Evolutionary conservation across 2,797 vertebrate genomes (phyloP), one percentile per base, ranked within the genome.

Genomic region (Bovichtus variegatus): DNA sequence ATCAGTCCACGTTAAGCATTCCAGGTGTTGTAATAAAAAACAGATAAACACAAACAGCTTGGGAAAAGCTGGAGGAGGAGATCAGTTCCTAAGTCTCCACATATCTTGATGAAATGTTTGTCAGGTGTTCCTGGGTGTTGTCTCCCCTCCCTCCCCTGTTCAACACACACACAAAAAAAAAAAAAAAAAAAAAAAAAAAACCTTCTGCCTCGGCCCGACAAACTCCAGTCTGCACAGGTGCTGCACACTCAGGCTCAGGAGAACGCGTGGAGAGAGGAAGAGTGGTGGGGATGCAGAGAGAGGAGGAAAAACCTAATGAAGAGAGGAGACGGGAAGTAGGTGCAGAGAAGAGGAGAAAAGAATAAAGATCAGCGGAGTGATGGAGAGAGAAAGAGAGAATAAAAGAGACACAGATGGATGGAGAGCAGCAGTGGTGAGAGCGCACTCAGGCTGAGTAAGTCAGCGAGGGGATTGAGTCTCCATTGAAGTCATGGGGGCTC

Each of bases 1-100:
- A 97, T 97, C 96, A 97, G 96, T 97, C 94, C 96, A 88, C 90
- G 83, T 94, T 94, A 94, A 94, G 94, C 96, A 97, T 97, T 96
- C 96, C 96, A 95, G 94, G 91, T 92, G 89, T 90, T 85, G 78
- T 75, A 78, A 63, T 61, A 43, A 64, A 69, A 85, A 88, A 88
- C 86, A 58, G 73, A 85, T 86, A 78, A 49, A 84, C 76, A 81
- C 25, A 84, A 86, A 85, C 79, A 86, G 83, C 78, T 83, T 68
- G 74, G 64, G 74, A 53, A 79, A 85, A 44, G 81, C 66, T 73
- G 84, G 57, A 83, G 71, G 69, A 82, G 77, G 81, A 91, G 90
- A 83, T 94, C 92, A 94, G 78, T 91, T 91, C 91, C 89, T 74
- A 74, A 76, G 75, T 80, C 87, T 91, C 93, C 93, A 91, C 91